Conservation (phyloP, 2,888 invertebrate genomes). For the Eupelmus urozonus region DNA sequence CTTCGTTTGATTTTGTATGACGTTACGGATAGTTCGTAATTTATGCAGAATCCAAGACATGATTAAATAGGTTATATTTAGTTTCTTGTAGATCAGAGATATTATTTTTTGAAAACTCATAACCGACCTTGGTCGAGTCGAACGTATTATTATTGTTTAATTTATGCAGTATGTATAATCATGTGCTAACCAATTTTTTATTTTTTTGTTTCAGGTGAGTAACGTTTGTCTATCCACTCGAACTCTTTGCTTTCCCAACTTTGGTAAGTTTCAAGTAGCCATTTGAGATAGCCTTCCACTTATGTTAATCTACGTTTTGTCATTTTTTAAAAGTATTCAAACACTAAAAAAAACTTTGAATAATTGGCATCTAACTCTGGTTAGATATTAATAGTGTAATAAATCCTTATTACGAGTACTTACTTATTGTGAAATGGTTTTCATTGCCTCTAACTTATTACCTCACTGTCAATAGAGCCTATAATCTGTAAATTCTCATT, state of each 20-base stretch:
- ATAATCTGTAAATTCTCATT: constrained; percentile 11
- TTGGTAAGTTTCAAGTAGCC: constrained; percentile 32
- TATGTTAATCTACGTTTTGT: not conserved
- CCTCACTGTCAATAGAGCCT: constrained; percentile 23
- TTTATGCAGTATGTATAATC: no score
- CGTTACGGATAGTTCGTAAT: no score
- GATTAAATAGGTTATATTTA: no score
- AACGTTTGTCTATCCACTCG: not conserved
- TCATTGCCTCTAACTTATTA: constrained; percentile 10
- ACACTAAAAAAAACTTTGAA: not conserved
- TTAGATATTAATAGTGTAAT: constrained; percentile 27
- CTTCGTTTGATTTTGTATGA: no score
- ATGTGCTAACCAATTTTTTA: not conserved
- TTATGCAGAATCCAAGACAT: no score
- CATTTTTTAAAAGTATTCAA: not conserved
- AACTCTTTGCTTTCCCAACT: not conserved
- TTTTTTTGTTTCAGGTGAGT: constrained; percentile 55
- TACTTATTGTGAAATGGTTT: constrained; percentile 30
- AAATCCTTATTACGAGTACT: constrained; percentile 27
- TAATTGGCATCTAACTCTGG: not conserved
- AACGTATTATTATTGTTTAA: no score
- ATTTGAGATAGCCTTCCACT: not conserved
- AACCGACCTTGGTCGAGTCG: no score
- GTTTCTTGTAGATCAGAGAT: no score
- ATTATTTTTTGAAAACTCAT: no score